phyloP scores from a whole-genome alignment of 2,888 invertebrate genomes.

The Phaonia tiefii region DNA sequence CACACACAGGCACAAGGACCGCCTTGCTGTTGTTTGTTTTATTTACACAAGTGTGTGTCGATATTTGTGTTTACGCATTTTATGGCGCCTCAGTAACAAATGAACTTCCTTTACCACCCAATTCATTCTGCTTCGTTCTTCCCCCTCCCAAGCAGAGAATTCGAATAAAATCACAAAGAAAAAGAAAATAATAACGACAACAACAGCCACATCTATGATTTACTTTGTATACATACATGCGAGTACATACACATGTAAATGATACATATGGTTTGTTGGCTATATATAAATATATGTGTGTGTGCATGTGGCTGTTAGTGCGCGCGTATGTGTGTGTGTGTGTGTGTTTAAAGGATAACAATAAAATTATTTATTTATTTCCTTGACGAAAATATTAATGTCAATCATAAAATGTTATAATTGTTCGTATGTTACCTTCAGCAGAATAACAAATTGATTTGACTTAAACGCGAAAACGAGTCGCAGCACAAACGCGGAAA shows the following conservation, averaged over 20 bases:
- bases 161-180: conserved; percentile 31
- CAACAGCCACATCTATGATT: conserved; percentile 12
- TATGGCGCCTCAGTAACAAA: conserved; percentile 56
- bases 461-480: conserved; percentile 3
- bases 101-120: not conserved
- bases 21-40: conserved; percentile 33
- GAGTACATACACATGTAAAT: not conserved
- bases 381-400: conserved; percentile 3
- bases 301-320: too few species aligned
- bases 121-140: too few species aligned
- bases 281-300: not conserved
- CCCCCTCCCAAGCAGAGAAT: too few species aligned
- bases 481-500: conserved; percentile 18
- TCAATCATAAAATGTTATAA: not conserved
- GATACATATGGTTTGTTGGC: not conserved
- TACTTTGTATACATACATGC: not conserved
- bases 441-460: not conserved
- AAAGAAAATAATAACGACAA: conserved; percentile 5
- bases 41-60: conserved; percentile 32
- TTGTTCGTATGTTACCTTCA: not conserved
- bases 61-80: conserved; percentile 47
- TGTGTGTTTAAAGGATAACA: not conserved
- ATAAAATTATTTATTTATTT: not conserved
- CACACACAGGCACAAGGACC: conserved; percentile 21
- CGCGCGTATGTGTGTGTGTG: not conserved